A percentile compares a stretch with the other conserved stretches of the same genome.
Evolutionary conservation across 2,888 invertebrate genomes (phyloP).

Genomic region (Dioctria rufipes): DNA sequence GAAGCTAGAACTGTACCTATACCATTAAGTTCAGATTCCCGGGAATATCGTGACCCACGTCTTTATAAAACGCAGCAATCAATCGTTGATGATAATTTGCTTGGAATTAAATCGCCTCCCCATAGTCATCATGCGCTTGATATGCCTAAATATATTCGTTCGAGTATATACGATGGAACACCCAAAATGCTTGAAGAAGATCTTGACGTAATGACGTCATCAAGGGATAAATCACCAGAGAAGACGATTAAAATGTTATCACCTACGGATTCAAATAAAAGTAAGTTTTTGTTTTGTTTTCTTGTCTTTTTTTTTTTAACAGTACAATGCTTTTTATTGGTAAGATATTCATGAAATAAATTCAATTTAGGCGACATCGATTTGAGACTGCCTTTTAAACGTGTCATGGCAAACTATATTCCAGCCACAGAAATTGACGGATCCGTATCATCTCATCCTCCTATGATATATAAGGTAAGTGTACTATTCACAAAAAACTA

Average conservation of each 20-base stretch:
- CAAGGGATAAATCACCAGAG: slow-evolving; percentile 62
- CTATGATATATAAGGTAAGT: slow-evolving; percentile 79
- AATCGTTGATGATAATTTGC: slow-evolving; percentile 7
- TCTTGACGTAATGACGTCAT: slow-evolving; percentile 41
- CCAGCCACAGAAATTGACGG: slow-evolving; percentile 92
- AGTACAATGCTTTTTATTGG: not conserved
- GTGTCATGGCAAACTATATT: slow-evolving; percentile 82
- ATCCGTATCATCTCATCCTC: slow-evolving; percentile 83
- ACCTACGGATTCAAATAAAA: slow-evolving; percentile 61
- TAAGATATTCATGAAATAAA: slow-evolving; percentile 43
- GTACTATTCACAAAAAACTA: slow-evolving; percentile 57
- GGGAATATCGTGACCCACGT: slow-evolving; percentile 56
- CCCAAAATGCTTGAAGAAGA: slow-evolving; percentile 61
- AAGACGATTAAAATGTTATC: slow-evolving; percentile 65
- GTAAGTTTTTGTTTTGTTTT: slow-evolving; percentile 54
- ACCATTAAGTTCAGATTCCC: not conserved
- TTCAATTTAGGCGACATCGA: slow-evolving; percentile 77
- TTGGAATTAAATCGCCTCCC: slow-evolving; percentile 22
- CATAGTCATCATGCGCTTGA: not conserved
- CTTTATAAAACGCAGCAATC: not conserved
- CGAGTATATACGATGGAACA: slow-evolving; percentile 67
- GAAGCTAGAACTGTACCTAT: not conserved
- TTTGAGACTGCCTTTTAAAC: slow-evolving; percentile 85
- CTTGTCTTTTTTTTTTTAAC: not conserved
- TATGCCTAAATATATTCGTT: slow-evolving; percentile 64